Evolutionary conservation across 1,140 invertebrate genomes (phyloP).

Genomic region (Limonius californicus): DNA sequence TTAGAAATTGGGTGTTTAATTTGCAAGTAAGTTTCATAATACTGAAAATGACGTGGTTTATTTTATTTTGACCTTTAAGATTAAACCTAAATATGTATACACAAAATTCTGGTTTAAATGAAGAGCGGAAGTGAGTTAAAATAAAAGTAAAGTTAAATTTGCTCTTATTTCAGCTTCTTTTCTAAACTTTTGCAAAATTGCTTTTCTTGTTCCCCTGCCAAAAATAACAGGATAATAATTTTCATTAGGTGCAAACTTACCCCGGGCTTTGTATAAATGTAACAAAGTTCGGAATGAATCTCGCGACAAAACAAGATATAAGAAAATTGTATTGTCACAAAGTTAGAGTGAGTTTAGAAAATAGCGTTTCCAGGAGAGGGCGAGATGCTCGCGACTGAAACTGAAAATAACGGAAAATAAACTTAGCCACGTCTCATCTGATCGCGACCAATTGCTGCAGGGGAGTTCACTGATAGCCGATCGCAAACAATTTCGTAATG

Average conservation of each 20-base stretch:
- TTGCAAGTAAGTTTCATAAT: too few relatives aligned
- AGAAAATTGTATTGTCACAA: conserved; percentile 30
- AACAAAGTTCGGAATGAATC: conserved; percentile 27
- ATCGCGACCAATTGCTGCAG: conserved; percentile 8
- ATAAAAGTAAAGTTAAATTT: conserved; percentile 9
- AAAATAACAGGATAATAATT: conserved; percentile 31
- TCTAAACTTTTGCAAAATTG: conserved; percentile 21
- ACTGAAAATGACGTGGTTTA: too few relatives aligned
- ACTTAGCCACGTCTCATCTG: conserved; percentile 10
- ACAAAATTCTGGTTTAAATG: not conserved
- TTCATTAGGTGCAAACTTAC: conserved; percentile 31
- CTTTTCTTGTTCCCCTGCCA: conserved; percentile 15
- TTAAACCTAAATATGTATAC: too few relatives aligned
- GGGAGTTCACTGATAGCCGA: conserved; percentile 5
- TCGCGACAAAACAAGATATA: conserved; percentile 27
- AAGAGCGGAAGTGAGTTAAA: not conserved
- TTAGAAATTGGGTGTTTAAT: too few relatives aligned
- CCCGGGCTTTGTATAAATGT: conserved; percentile 23
- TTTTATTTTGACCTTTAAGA: too few relatives aligned
- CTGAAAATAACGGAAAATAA: conserved; percentile 14
- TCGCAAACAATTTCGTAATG: conserved; percentile 10
- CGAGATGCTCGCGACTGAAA: not conserved
- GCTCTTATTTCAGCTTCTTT: conserved; percentile 10
- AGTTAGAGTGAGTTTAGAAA: conserved; percentile 22
- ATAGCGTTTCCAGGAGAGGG: not conserved